phyloP scores from a whole-genome alignment of 2,888 invertebrate species.

The Sarcophaga rosellei region DNA sequence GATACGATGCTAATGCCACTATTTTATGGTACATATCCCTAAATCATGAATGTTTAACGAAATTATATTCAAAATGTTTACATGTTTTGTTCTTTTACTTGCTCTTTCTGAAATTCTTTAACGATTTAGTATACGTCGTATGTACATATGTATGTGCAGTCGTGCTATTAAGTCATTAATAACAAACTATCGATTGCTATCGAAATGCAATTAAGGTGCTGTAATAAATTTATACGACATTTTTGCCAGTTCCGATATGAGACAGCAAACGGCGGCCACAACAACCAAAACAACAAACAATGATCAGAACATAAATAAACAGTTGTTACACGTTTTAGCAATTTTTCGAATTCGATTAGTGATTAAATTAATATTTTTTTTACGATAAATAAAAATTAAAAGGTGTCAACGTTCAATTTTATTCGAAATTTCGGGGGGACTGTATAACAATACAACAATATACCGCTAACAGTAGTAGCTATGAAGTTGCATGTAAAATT shows the following conservation, averaged over 20 bases:
- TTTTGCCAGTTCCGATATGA: conserved; percentile 41
- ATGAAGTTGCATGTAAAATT: not conserved
- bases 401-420: conserved; percentile 35
- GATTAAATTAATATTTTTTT: conserved; percentile 23
- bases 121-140: not conserved
- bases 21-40: not conserved
- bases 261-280: not conserved
- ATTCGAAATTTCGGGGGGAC: not conserved
- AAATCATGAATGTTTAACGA: conserved; percentile 5
- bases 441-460: not conserved
- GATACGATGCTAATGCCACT: not conserved
- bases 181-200: conserved; percentile 48
- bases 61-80: not conserved
- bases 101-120: not conserved
- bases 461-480: not conserved
- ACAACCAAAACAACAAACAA: not conserved
- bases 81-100: not conserved
- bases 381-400: conserved; percentile 28
- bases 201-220: conserved; percentile 54
- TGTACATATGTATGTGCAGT: not conserved
- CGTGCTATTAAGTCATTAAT: conserved; percentile 47
- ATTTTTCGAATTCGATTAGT: conserved; percentile 24
- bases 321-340: conserved; percentile 27
- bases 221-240: conserved; percentile 36
- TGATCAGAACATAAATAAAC: conserved; percentile 11